Evolutionary conservation across 2,888 invertebrate species (phyloP).

Genomic region (Melieria omissa): DNA sequence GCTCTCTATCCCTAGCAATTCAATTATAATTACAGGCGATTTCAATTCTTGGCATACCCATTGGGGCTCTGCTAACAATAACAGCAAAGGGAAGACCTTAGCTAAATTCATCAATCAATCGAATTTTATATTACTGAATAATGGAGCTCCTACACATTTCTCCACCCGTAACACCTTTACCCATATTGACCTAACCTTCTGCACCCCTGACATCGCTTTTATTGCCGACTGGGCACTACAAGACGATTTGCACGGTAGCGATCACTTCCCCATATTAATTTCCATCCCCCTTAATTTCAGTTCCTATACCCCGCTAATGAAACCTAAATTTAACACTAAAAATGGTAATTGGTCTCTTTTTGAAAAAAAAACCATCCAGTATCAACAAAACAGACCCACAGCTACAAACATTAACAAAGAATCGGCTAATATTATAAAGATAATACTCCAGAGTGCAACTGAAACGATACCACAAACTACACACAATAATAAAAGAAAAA

Average conservation of each 20-base stretch:
- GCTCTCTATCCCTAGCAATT: background rate
- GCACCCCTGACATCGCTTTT: conserved; percentile 16
- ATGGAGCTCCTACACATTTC: conserved; percentile 35
- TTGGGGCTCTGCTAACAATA: conserved; percentile 23
- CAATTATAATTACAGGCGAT: conserved; percentile 27
- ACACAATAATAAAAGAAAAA: too few relatives aligned
- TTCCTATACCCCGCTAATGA: background rate
- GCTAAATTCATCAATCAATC: conserved; percentile 17
- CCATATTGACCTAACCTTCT: conserved; percentile 39
- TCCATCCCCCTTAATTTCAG: background rate
- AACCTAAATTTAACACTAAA: conserved; percentile 18
- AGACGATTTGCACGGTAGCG: conserved; percentile 25
- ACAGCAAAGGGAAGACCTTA: conserved; percentile 14
- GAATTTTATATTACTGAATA: conserved; percentile 22
- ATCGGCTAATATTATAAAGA: too few relatives aligned
- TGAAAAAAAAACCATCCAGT: background rate
- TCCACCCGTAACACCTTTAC: conserved; percentile 39
- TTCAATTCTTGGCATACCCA: background rate
- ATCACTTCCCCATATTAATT: conserved; percentile 32
- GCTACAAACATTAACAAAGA: too few relatives aligned
- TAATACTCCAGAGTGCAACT: background rate
- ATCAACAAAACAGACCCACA: background rate
- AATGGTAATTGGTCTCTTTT: conserved; percentile 14
- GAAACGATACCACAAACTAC: too few relatives aligned
- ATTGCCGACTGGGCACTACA: conserved; percentile 6